These are phyloP conservation scores for Orthonevra nobilis DNA, from an alignment of 2,888 invertebrate genomes.

Conservation along the genomic window DNA sequence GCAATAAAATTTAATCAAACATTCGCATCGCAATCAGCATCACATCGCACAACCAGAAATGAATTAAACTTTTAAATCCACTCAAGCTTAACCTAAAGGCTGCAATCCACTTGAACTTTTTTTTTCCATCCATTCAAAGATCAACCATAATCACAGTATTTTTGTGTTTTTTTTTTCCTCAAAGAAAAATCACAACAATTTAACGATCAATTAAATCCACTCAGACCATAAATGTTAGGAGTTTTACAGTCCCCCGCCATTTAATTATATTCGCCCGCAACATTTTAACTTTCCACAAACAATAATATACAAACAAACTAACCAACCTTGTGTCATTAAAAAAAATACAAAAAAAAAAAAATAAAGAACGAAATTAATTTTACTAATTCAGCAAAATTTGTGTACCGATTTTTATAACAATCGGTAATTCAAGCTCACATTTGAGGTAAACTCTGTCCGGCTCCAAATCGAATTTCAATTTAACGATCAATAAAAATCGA, in stretches of 20 bases:
- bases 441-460: conserved; percentile 74
- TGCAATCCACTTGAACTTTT: neutral
- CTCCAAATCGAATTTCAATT: conserved; percentile 78
- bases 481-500: conserved; percentile 79
- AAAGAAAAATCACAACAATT: conserved; percentile 39
- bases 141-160: no score
- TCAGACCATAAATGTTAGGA: conserved; percentile 38
- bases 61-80: conserved; percentile 46
- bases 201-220: conserved; percentile 66
- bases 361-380: neutral
- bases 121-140: no score
- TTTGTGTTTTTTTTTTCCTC: no score
- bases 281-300: conserved; percentile 32
- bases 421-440: conserved; percentile 79
- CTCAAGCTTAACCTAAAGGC: conserved; percentile 25
- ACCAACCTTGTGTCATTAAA: conserved; percentile 13
- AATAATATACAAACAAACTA: neutral
- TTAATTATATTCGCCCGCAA: conserved; percentile 26
- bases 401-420: conserved; percentile 53
- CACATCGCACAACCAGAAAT: neutral
- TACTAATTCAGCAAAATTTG: conserved; percentile 13
- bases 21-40: no score
- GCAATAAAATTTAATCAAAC: no score
- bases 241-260: conserved; percentile 29
- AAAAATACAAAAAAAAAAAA: conserved; percentile 29